Conservation (phyloP, 2,797 vertebrate genomes). For the Syngnathus rostellatus region DNA sequence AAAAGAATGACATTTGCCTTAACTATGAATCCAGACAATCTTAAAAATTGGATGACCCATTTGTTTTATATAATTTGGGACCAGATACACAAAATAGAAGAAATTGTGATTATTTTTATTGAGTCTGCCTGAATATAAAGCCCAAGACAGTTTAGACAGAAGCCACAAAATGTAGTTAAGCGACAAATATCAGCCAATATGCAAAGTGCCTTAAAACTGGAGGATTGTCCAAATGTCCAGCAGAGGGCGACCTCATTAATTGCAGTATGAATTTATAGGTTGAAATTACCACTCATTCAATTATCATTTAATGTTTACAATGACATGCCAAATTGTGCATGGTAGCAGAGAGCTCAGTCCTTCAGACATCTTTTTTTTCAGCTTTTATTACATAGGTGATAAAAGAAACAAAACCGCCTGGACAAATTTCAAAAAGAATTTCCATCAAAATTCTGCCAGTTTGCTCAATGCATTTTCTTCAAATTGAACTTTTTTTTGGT, state of each 20-base stretch:
- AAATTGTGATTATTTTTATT: neutral
- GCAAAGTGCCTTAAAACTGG: conserved; percentile 6
- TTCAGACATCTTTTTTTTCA: neutral
- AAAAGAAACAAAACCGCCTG: neutral
- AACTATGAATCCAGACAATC: neutral
- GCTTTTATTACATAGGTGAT: neutral
- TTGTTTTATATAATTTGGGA: neutral
- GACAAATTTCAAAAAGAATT: neutral
- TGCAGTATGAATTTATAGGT: neutral
- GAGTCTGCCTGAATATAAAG: neutral
- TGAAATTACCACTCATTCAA: neutral
- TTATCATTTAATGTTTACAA: neutral
- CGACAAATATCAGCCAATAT: neutral
- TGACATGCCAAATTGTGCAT: neutral
- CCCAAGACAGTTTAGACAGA: neutral
- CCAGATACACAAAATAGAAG: neutral
- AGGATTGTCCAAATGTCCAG: neutral
- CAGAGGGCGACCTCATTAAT: conserved; percentile 1
- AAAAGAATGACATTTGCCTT: neutral
- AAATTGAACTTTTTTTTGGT: conserved; percentile 8
- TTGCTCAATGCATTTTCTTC: neutral
- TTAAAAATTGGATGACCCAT: neutral
- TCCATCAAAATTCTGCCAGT: neutral
- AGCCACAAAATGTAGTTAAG: neutral
- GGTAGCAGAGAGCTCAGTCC: neutral